Conservation (phyloP, 1,140 invertebrate genomes). For the Colletes latitarsis region DNA sequence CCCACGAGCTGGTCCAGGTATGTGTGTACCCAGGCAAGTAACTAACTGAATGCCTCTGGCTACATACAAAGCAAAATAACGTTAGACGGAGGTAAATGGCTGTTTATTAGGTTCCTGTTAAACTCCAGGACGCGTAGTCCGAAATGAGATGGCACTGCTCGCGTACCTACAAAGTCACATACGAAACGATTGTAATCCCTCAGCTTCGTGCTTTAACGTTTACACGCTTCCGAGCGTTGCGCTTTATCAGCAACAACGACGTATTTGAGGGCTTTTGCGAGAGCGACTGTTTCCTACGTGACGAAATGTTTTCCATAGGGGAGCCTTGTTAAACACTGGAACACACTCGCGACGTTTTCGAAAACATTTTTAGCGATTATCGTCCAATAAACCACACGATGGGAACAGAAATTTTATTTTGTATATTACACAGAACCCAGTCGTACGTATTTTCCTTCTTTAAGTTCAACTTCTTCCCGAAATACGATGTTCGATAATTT, state of each 20-base stretch:
- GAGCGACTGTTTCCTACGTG: background rate
- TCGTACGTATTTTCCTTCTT: no score
- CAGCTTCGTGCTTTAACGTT: conserved; percentile 32
- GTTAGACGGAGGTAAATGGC: conserved; percentile 48
- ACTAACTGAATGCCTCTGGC: conserved; percentile 38
- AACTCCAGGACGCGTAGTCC: conserved; percentile 28
- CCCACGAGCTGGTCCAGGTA: background rate
- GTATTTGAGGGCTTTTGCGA: conserved; percentile 6
- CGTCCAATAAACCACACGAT: no score
- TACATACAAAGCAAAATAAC: conserved; percentile 39
- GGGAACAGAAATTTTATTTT: no score
- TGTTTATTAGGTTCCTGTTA: conserved; percentile 54
- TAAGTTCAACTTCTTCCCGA: no score
- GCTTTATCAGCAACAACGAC: conserved; percentile 29
- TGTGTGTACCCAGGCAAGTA: conserved; percentile 8
- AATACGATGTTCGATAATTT: no score
- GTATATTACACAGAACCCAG: no score
- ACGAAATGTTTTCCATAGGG: background rate
- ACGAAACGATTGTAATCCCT: conserved; percentile 53
- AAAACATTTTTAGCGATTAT: no score
- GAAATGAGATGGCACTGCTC: conserved; percentile 42
- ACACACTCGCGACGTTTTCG: no score
- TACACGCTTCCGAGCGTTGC: conserved; percentile 4
- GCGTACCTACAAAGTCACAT: conserved; percentile 27
- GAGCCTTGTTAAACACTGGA: no score